Evolutionary conservation across 92 coral and sea anemone species (phyloP).

Genomic region (Heliopora coerulea): DNA sequence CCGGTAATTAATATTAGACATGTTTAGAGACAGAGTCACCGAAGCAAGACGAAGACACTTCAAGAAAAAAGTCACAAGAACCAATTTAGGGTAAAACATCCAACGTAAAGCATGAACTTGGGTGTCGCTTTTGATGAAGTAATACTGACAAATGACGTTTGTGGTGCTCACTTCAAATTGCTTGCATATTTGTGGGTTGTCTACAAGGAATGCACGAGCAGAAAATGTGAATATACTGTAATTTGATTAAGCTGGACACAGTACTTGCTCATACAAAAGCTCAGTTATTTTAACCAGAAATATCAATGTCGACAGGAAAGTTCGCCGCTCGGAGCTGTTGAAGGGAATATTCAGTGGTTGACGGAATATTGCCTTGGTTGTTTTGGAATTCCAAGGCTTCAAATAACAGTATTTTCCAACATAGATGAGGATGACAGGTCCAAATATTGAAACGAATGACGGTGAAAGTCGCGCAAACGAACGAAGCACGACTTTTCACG

Average conservation of each 20-base stretch:
- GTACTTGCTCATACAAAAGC: neutral
- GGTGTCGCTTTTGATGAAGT: too few relatives aligned
- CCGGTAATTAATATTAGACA: neutral
- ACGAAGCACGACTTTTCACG: neutral
- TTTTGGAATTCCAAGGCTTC: too few relatives aligned
- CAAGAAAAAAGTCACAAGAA: neutral
- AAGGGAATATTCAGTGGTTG: neutral
- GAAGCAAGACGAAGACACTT: neutral
- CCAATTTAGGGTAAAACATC: too few relatives aligned
- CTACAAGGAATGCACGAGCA: neutral
- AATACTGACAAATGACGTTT: neutral
- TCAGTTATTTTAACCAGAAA: too few relatives aligned
- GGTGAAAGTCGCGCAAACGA: neutral
- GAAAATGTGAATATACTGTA: neutral
- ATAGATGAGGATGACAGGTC: too few relatives aligned
- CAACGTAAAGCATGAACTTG: too few relatives aligned
- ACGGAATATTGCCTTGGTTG: too few relatives aligned
- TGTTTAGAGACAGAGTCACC: neutral
- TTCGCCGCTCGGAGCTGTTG: neutral
- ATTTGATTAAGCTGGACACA: constrained; percentile 8
- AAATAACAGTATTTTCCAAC: too few relatives aligned
- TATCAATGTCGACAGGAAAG: neutral
- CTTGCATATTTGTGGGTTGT: constrained; percentile 6
- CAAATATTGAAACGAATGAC: neutral
- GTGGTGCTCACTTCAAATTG: constrained; percentile 31